Base-by-base conservation (phyloP, 2,888 invertebrate species). In the Hartigia nigra region DNA sequence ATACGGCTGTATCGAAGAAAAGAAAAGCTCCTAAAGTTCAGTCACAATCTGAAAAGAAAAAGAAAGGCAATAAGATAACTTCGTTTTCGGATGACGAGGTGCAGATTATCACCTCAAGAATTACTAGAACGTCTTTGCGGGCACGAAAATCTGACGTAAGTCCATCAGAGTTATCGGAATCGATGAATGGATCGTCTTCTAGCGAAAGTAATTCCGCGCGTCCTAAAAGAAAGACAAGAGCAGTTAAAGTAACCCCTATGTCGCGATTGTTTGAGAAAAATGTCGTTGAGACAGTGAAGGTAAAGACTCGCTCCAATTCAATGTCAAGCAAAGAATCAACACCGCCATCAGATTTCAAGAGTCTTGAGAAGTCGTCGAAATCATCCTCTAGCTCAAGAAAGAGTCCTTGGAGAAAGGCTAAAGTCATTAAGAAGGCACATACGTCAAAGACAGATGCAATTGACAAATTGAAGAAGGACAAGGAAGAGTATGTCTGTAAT, bases 401-500 rank as follows among this genome's bases (percentile, higher is more conserved):
- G 31, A 72, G 14, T 31, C 23, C 72, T 9, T 31, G 3, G 72
- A 31, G 5, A 9, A 32, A 31, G 31, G 3, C 12, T 72, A 72
- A 72, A 72, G 9, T 55, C 23, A 23, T 55, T 12, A 37, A 37
- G 23, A 76, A 75, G 9, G 69, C 76, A 70, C 34, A 69, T 23
- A 23, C 23, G 31, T 74, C 74, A 69, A 70, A 74, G 32, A 37
- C 70, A 31, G 3, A 12, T 32, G 12, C 31, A 12, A 39, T 77
- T 11, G 74, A 55, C 12, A 72, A 78, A 69, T 69, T 74, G 11
- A 76, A 76, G 12, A 74, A 81, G 0, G 31, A 34, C 12, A 80
- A 76, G 12, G 76, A 80, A 9, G 82, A 81, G 1, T 85, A 84
- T 74, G 77, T 77, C 12, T 89, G 89, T 74, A 81, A 83, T 11